Evolutionary conservation across 2,113 vertebrate species (phyloP).

Genomic region (Laterallus jamaicensis): DNA sequence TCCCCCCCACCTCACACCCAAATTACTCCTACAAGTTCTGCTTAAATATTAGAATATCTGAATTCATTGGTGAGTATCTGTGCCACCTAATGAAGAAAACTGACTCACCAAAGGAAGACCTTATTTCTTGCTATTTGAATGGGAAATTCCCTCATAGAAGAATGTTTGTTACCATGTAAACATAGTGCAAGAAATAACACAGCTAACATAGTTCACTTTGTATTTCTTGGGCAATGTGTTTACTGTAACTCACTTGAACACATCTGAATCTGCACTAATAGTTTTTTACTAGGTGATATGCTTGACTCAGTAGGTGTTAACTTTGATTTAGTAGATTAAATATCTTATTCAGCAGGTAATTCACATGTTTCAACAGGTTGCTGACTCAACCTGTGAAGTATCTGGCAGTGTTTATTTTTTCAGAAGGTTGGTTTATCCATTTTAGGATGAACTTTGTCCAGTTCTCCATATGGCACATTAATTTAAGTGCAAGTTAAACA

Average conservation of each 20-base stretch:
- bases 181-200: neutral
- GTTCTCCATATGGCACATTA: conserved; percentile 8
- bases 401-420: conserved; percentile 63
- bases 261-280: neutral
- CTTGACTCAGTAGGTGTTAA: neutral
- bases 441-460: conserved; percentile 51
- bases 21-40: neutral
- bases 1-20: neutral
- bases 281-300: neutral
- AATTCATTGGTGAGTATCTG: neutral
- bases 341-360: conserved; percentile 65
- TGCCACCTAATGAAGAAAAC: neutral
- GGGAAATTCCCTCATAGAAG: neutral
- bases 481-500: conserved; percentile 48
- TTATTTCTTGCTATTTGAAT: neutral
- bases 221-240: neutral
- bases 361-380: conserved; percentile 60
- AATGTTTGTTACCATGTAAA: neutral
- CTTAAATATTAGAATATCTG: neutral
- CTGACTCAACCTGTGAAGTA: conserved; percentile 23
- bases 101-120: neutral
- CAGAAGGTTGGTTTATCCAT: conserved; percentile 44
- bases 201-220: neutral
- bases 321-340: conserved; percentile 40
- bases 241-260: neutral